Conservation (phyloP, 2,797 vertebrate genomes). For the Phyllotis vaccarum region DNA sequence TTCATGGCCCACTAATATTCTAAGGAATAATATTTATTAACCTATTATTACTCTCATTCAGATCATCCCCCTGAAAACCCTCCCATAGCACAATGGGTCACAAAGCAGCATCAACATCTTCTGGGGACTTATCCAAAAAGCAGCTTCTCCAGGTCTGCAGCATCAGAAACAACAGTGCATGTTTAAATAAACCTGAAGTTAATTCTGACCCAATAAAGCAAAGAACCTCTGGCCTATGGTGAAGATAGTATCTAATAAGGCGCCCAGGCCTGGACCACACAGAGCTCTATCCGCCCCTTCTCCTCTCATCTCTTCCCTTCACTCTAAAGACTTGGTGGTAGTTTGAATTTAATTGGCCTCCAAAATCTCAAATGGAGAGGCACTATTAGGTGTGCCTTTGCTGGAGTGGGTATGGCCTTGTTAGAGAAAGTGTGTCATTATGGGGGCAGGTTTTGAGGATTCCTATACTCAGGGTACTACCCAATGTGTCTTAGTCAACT, state of each 20-base stretch:
- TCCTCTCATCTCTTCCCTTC: neutral
- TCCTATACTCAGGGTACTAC: neutral
- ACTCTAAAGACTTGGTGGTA: neutral
- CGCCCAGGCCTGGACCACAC: neutral
- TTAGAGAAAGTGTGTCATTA: neutral
- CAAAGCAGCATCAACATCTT: conserved; percentile 9
- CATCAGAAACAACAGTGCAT: neutral
- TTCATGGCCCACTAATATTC: conserved; percentile 9
- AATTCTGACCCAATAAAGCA: neutral
- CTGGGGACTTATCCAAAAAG: neutral
- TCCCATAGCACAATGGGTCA: neutral
- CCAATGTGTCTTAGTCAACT: neutral
- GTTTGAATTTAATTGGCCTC: neutral
- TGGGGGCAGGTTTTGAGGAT: neutral
- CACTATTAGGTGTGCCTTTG: neutral
- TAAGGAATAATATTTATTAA: neutral
- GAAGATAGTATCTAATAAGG: neutral
- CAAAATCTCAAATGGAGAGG: neutral
- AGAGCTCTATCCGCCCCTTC: neutral
- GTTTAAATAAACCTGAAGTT: neutral
- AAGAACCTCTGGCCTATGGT: neutral
- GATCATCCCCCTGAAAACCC: neutral
- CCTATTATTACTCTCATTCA: neutral
- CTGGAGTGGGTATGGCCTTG: neutral
- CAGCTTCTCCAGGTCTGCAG: neutral